Conservation (phyloP, 2,888 invertebrate species). For the Patella caerulea region DNA sequence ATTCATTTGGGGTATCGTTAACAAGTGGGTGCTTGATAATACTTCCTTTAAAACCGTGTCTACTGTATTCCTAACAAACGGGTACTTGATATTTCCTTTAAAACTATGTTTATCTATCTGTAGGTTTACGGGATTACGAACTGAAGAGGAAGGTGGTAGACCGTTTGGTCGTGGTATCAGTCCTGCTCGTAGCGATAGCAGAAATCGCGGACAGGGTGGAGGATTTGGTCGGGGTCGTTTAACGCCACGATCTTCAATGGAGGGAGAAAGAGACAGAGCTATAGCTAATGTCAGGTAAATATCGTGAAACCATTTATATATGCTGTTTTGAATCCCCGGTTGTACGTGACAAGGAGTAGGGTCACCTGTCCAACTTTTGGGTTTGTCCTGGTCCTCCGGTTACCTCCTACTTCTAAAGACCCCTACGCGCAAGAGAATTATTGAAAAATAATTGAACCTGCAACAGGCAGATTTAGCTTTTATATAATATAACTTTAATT, state of each 20-base stretch:
- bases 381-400: too few relatives aligned
- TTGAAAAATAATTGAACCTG: too few relatives aligned
- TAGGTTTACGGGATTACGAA: slow-evolving; percentile 34
- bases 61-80: too few relatives aligned
- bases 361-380: too few relatives aligned
- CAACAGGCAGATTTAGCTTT: too few relatives aligned
- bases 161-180: slow-evolving; percentile 53
- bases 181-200: slow-evolving; percentile 55
- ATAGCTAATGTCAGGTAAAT: slow-evolving; percentile 60
- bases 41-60: too few relatives aligned
- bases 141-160: slow-evolving; percentile 43
- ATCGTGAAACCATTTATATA: too few relatives aligned
- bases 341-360: too few relatives aligned
- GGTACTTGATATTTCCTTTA: not conserved
- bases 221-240: slow-evolving; percentile 50
- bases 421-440: too few relatives aligned
- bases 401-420: too few relatives aligned
- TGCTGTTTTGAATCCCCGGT: too few relatives aligned
- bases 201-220: slow-evolving; percentile 43
- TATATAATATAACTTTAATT: not conserved
- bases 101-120: not conserved
- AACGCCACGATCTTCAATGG: slow-evolving; percentile 59
- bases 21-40: not conserved
- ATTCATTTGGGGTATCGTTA: too few relatives aligned
- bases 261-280: slow-evolving; percentile 64